A percentile compares a stretch with the other conserved stretches of the same genome.
phyloP scores from a whole-genome alignment of 2,797 vertebrate genomes.

The Coluber constrictor region DNA sequence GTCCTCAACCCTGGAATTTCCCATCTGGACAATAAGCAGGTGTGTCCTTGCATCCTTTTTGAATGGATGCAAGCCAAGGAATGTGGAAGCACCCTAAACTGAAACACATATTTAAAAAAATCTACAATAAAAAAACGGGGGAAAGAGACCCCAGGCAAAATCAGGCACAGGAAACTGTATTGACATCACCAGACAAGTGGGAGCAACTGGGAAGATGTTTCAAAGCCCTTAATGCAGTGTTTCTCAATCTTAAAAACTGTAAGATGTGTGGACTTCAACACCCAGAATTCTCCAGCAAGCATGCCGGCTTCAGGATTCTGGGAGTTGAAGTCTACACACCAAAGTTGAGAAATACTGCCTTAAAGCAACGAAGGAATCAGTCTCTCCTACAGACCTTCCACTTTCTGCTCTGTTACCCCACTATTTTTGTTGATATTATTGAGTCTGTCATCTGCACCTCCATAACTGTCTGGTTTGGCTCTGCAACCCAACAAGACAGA shows the following conservation, averaged over 20 bases:
- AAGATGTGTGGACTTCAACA: not conserved
- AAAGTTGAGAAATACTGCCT: not conserved
- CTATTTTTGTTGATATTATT: not conserved
- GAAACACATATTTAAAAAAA: not conserved
- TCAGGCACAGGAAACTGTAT: not conserved
- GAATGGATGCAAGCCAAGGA: not conserved
- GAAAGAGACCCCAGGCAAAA: not conserved
- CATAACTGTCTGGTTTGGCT: too few relatives aligned
- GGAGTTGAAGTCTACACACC: not conserved
- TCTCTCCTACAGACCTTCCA: not conserved
- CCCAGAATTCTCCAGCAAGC: not conserved
- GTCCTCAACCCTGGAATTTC: not conserved
- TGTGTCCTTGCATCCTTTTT: not conserved
- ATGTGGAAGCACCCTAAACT: not conserved
- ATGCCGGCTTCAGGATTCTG: not conserved
- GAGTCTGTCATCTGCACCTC: too few relatives aligned
- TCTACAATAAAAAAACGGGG: not conserved
- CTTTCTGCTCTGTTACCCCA: not conserved
- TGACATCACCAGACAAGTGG: not conserved
- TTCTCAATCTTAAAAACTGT: not conserved
- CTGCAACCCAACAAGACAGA: too few relatives aligned
- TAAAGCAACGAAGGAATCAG: not conserved
- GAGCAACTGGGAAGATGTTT: not conserved
- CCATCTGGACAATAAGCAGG: not conserved
- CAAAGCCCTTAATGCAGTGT: not conserved